Evolutionary conservation across 2,888 invertebrate genomes (phyloP).

Genomic region (Noctua pronuba): DNA sequence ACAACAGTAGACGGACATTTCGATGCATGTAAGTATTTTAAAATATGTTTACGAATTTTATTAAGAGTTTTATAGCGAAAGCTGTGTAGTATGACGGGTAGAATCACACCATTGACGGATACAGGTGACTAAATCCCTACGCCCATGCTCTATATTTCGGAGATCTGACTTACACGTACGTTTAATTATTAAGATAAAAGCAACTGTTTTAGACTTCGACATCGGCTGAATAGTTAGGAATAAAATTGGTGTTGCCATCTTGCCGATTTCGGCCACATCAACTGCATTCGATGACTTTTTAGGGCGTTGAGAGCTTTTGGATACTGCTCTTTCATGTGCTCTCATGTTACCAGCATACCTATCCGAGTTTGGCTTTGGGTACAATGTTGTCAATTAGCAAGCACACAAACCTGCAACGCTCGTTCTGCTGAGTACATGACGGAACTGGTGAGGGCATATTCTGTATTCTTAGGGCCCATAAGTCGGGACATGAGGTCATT

Average conservation of each 20-base stretch:
- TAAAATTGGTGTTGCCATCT: not conserved
- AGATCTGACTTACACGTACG: no score
- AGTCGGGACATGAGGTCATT: constrained; percentile 86
- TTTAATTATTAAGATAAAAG: no score
- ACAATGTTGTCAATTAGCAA: not conserved
- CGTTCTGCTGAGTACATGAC: constrained; percentile 92
- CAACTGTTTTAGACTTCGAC: not conserved
- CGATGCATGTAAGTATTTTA: no score
- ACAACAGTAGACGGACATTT: no score
- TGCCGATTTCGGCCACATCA: not conserved
- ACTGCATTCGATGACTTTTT: constrained; percentile 2
- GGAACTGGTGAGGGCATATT: constrained; percentile 92
- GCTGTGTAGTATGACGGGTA: no score
- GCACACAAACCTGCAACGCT: constrained; percentile 87
- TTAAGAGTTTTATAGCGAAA: no score
- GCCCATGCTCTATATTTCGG: no score
- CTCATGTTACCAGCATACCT: not conserved
- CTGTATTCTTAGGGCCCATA: constrained; percentile 91
- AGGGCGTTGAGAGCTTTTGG: not conserved
- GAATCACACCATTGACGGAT: no score
- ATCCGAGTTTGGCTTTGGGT: not conserved
- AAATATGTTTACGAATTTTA: no score
- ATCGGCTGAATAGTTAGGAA: not conserved
- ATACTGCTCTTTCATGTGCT: not conserved
- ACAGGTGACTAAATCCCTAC: no score